These are phyloP conservation scores for Drosophila rubida DNA, from an alignment of 2,888 invertebrate species.

Conservation along the genomic window DNA sequence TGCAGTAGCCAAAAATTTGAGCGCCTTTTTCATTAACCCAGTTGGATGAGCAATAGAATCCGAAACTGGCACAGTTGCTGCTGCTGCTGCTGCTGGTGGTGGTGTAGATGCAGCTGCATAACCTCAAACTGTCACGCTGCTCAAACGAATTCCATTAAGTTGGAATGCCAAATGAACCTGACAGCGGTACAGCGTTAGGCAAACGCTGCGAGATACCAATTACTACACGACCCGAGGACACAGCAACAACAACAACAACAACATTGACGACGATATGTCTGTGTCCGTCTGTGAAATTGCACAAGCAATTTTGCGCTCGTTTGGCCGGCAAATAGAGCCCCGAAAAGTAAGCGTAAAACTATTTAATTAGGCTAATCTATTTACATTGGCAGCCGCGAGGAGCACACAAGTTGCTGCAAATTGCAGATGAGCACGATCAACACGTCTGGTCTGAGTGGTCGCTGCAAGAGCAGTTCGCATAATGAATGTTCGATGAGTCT, in stretches of 20 bases:
- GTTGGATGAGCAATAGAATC: constrained; percentile 24
- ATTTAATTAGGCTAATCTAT: constrained; percentile 75
- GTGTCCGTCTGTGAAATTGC: constrained; percentile 34
- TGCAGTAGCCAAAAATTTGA: constrained; percentile 21
- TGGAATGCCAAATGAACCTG: constrained; percentile 36
- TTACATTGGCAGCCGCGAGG: constrained; percentile 50
- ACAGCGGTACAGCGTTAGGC: not conserved
- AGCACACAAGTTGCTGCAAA: constrained; percentile 9
- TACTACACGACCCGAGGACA: constrained; percentile 22
- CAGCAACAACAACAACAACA: constrained; percentile 1
- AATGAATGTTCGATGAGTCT: not conserved
- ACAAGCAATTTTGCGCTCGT: constrained; percentile 54
- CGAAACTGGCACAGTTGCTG: constrained; percentile 10
- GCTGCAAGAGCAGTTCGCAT: not conserved
- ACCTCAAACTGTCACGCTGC: constrained; percentile 41
- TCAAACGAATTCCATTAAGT: constrained; percentile 49
- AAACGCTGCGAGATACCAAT: constrained; percentile 29
- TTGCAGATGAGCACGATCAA: not conserved
- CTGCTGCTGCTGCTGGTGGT: not conserved
- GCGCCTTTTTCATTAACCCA: constrained; percentile 38
- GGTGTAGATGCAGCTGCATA: constrained; percentile 2
- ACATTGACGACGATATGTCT: no score
- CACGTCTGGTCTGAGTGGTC: not conserved
- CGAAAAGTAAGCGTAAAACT: constrained; percentile 49
- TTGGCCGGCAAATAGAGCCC: constrained; percentile 30